These are phyloP conservation scores for Acanthurus leucopareius DNA, from an alignment of 2,797 vertebrate genomes.

Conservation along the genomic window DNA sequence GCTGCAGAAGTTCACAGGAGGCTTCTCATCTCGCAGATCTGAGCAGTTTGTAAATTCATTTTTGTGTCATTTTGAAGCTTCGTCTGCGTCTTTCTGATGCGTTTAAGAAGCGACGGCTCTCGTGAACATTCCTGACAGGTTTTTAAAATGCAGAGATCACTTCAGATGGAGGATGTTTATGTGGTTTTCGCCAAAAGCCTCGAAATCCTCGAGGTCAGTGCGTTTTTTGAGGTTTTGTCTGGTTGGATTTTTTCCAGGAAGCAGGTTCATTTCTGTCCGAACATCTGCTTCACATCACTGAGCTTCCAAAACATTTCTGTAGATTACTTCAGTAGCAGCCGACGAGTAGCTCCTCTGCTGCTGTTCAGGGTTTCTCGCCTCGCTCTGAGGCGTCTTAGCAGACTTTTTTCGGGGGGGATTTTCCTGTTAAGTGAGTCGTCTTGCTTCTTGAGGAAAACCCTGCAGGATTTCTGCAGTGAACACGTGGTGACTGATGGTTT, in stretches of 20 bases:
- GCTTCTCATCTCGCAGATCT: conserved; percentile 10
- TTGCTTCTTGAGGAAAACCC: conserved; percentile 18
- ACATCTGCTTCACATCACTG: background rate
- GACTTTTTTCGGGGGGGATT: background rate
- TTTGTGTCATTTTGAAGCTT: background rate
- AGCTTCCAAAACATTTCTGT: conserved; percentile 10
- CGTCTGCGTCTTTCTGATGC: background rate
- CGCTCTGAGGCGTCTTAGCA: conserved; percentile 10
- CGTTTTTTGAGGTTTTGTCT: background rate
- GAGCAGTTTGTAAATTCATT: background rate
- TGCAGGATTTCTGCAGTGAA: conserved; percentile 1
- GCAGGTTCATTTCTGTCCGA: background rate
- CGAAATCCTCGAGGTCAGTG: background rate
- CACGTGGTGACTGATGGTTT: background rate
- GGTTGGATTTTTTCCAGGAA: background rate
- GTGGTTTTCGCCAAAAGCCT: too few relatives aligned
- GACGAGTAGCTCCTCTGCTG: conserved; percentile 10
- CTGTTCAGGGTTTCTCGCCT: conserved; percentile 34
- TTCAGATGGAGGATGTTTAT: background rate
- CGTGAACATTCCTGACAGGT: conserved; percentile 8
- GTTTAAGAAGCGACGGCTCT: background rate
- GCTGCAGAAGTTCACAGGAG: conserved; percentile 7
- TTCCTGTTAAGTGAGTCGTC: background rate
- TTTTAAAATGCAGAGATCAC: background rate
- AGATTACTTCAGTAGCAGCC: background rate